phyloP scores from a whole-genome alignment of 2,888 invertebrate species.

The Hirtodrosophila duncani region DNA sequence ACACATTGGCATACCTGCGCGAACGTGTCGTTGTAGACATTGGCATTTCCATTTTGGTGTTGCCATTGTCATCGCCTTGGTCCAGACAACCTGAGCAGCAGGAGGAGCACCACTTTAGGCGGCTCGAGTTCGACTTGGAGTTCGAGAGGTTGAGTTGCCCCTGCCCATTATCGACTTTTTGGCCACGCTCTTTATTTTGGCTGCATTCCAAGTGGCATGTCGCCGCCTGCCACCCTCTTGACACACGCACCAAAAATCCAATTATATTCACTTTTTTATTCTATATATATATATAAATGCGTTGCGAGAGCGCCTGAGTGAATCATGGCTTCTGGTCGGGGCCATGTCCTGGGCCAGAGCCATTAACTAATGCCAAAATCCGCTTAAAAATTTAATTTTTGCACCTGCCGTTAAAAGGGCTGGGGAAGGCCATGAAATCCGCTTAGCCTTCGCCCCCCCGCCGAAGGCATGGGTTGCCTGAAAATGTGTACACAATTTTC shows the following conservation, averaged over 20 bases:
- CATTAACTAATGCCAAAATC: slow-evolving; percentile 68
- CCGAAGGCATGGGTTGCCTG: no score
- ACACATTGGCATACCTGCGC: no score
- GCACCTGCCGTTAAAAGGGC: slow-evolving; percentile 51
- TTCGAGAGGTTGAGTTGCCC: no score
- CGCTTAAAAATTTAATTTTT: slow-evolving; percentile 61
- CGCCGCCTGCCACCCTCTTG: slow-evolving; percentile 3
- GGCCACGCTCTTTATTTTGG: no score
- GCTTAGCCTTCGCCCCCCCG: no score
- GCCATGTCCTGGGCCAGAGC: slow-evolving; percentile 42
- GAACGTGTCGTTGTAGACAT: slow-evolving; percentile 3
- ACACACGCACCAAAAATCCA: slow-evolving; percentile 49
- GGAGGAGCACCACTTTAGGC: no score
- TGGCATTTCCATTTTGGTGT: slow-evolving; percentile 37
- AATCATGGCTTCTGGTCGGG: slow-evolving; percentile 7
- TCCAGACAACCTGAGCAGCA: no score
- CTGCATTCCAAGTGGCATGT: neutral
- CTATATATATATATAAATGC: slow-evolving; percentile 25
- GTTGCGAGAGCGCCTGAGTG: slow-evolving; percentile 1
- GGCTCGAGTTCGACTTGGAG: no score
- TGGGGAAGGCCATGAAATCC: slow-evolving; percentile 24
- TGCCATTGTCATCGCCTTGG: no score
- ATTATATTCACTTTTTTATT: slow-evolving; percentile 62
- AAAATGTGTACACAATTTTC: no score
- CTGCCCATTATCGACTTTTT: slow-evolving; percentile 6